Evolutionary conservation across 1,140 invertebrate species (phyloP).

Genomic region (Tachypleus tridentatus): DNA sequence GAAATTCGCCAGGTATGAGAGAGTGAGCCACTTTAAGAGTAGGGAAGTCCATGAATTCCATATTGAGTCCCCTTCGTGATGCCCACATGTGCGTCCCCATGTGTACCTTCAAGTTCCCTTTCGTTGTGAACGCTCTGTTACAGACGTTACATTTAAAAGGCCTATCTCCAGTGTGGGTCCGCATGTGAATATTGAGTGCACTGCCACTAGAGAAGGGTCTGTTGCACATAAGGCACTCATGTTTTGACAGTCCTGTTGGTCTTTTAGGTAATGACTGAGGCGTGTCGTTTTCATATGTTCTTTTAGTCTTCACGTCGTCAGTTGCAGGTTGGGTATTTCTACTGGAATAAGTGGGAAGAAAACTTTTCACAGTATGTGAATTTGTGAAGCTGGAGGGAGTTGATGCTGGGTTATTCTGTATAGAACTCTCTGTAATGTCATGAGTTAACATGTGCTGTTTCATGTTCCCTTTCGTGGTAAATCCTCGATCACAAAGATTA

Average conservation of each 20-base stretch:
- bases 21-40: constrained; percentile 51
- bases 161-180: constrained; percentile 26
- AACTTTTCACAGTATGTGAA: neutral
- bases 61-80: constrained; percentile 75
- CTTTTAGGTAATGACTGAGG: constrained; percentile 22
- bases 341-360: constrained; percentile 53
- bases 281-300: no score
- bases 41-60: constrained; percentile 77
- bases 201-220: constrained; percentile 46
- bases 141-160: constrained; percentile 39
- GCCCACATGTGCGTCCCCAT: constrained; percentile 98
- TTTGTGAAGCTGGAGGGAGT: neutral
- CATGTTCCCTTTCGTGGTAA: constrained; percentile 31
- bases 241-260: constrained; percentile 54
- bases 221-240: constrained; percentile 90
- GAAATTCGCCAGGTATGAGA: constrained; percentile 64
- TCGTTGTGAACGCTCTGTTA: constrained; percentile 61
- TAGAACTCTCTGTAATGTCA: constrained; percentile 48
- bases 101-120: constrained; percentile 97
- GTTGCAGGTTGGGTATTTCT: no score
- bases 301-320: no score
- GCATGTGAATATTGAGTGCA: constrained; percentile 25
- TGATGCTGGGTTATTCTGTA: constrained; percentile 9
- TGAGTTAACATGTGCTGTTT: neutral
- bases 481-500: constrained; percentile 36